Base-by-base conservation (phyloP, 1,140 invertebrate genomes). In the Plutomurus gul region DNA sequence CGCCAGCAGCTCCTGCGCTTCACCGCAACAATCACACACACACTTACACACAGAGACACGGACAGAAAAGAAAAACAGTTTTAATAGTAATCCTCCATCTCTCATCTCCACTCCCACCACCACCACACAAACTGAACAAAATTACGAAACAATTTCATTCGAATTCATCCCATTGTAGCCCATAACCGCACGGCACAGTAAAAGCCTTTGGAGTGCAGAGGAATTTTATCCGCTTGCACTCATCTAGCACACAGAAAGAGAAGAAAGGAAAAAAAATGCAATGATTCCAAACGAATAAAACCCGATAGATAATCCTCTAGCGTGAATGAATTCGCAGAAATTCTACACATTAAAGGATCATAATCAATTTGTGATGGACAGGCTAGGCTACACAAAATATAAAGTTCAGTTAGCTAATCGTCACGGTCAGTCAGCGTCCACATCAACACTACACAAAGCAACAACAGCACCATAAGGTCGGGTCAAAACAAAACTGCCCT, bases 61-160 rank as follows among this genome's bases (percentile, higher is more conserved):
- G n/a, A n/a, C n/a, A n/a, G n/a, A n/a, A n/a, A n/a, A n/a, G 36
- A 65, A 65, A n/a, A 33, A 65, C 56, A 33, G 56, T 65, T 65
- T 65, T 65, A 65, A 65, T 65, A 16, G 11, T 33, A 16, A 65
- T 30, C 25, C n/a, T n/a, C n/a, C n/a, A n/a, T n/a, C n/a, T n/a
- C n/a, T n/a, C n/a, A n/a, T n/a, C n/a, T n/a, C n/a, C n/a, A n/a
- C n/a, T n/a, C n/a, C n/a, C n/a, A n/a, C n/a, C n/a, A n/a, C n/a
- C n/a, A n/a, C n/a, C n/a, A n/a, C n/a, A n/a, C n/a, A n/a, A n/a
- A 36, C 30, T 8, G 56, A 65, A 65, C 10, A 8, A 25, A 65
- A 33, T 30, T 33, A 27, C 22, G 36, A 65, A 65, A 33, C 56
- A 33, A 65, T 30, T 30, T 27, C 5, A 60, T 65, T 65, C 56